Base-by-base conservation (phyloP, 2,888 invertebrate genomes). In the Apamea epomidion region DNA sequence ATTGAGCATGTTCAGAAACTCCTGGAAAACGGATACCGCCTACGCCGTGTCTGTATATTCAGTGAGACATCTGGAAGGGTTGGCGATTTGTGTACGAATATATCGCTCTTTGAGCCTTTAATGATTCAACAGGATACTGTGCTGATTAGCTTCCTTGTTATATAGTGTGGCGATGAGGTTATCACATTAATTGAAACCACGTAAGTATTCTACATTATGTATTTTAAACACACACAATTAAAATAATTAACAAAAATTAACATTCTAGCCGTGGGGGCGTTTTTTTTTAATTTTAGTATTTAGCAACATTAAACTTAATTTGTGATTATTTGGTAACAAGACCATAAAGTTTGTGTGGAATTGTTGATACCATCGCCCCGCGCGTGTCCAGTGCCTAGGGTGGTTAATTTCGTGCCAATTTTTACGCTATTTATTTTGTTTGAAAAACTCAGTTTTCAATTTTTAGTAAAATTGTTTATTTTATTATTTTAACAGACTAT, bases 1-100 rank as follows among this genome's bases (percentile, higher is more conserved):
- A 62, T 71, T 29, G 60, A 42, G 37, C 21, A 58, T 21, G 45
- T 29, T 74, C 16, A 62, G 70, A 62, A 65, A 71, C 32, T 42
- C 29, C 60, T 62, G 71, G 67, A 62, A 65, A 78, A 67, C 65
- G 21, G 60, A 82, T 60, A 65, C 65, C 65, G 60, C 73, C 77
- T 70, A 77, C 78, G 72, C 51, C 42, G 29, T 51, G 58, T 82
- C 69, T 82, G 78, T 83, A 71, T 82, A 82, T 70, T 82, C 58
- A 82, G 71, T 83, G 78, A 70, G 78, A 74, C 64, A 82, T 51
- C 54, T 64, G 58, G 64, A 65, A 82, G 32, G 64, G 37, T 60
- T 54, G 21, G 8, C 21, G 45, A n/a, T 58, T 80, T 65, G 25
- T 65, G 18, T 71, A 5, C 32, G 8, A 32, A n/a, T 65, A 10